Base-by-base conservation (phyloP, 2,888 invertebrate species). In the Leptinotarsa peninsularis region DNA sequence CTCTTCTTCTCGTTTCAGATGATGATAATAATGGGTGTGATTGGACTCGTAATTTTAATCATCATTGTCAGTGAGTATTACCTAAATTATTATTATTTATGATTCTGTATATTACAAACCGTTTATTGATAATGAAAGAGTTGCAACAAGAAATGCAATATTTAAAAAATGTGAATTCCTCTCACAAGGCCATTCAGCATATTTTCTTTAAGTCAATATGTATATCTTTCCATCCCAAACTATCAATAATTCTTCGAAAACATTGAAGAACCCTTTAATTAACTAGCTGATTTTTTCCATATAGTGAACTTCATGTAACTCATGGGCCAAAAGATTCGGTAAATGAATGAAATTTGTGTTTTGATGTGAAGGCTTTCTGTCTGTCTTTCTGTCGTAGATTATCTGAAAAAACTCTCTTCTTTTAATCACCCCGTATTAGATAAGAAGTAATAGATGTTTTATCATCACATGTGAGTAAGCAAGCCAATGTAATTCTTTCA, bases 21-120 rank as follows among this genome's bases (percentile, higher is more conserved):
- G 96, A 96, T 96, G 96, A 93, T 96, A 87, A 95, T 96, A 82
- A 94, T 96, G 91, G 95, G 96, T 84, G 94, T 94, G 83, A 95
- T 96, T 87, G 95, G 94, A 81, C 92, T 93, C 82, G 91, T 96
- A 82, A 89, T 96, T 87, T 90, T 96, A 89, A 94, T 95, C 88
- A 94, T 96, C 85, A 93, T 94, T 87, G 93, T 96, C 88, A 93
- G 96, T 94, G 90, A 93, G 93, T 91, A 84, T 10, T 58, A 66
- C 69, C 75, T 71, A 4, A 66, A 54, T 56, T 52, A 52, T 52
- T 17, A 52, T 17, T 52, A 52, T 52, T 52, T 17, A 54, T 54
- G 3, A 54, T n/a, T 54, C n/a, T 7, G n/a, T 54, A 17, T 52
- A 52, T 17, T n/a, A 52, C 2, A 52, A 52, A 7, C 52, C 15